These are phyloP conservation scores for Apus apus DNA, from an alignment of 2,113 vertebrate genomes.

Conservation along the genomic window DNA sequence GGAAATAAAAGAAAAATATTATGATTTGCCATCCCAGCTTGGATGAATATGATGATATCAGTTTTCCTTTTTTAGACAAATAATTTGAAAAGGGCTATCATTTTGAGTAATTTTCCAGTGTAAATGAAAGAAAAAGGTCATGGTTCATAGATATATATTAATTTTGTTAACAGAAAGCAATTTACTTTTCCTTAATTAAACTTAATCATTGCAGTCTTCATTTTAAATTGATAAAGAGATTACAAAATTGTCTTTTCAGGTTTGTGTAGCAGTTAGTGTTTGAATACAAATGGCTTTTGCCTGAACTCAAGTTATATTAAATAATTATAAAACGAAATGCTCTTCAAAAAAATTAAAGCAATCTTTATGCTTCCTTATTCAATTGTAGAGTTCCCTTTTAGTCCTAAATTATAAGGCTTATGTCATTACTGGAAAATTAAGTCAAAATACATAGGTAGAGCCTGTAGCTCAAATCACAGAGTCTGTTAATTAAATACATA, in stretches of 20 bases:
- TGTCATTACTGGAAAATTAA: not conserved
- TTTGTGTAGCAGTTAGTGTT: not conserved
- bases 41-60: not conserved
- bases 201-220: constrained; percentile 21
- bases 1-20: not conserved
- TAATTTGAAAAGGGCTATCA: not conserved
- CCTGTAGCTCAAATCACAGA: not conserved
- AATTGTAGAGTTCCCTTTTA: not conserved
- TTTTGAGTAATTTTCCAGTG: constrained; percentile 18
- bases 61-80: not conserved
- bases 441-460: not conserved
- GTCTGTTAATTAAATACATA: not conserved
- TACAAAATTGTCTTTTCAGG: constrained; percentile 44
- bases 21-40: not conserved
- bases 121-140: constrained; percentile 35
- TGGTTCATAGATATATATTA: constrained; percentile 55
- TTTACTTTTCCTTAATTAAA: constrained; percentile 63
- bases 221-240: constrained; percentile 60
- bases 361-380: not conserved
- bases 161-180: constrained; percentile 47
- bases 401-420: not conserved
- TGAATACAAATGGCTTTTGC: constrained; percentile 35
- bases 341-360: not conserved
- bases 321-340: not conserved
- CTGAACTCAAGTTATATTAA: not conserved